Conservation (phyloP, 1,140 invertebrate species). For the Drosophila melanica region DNA sequence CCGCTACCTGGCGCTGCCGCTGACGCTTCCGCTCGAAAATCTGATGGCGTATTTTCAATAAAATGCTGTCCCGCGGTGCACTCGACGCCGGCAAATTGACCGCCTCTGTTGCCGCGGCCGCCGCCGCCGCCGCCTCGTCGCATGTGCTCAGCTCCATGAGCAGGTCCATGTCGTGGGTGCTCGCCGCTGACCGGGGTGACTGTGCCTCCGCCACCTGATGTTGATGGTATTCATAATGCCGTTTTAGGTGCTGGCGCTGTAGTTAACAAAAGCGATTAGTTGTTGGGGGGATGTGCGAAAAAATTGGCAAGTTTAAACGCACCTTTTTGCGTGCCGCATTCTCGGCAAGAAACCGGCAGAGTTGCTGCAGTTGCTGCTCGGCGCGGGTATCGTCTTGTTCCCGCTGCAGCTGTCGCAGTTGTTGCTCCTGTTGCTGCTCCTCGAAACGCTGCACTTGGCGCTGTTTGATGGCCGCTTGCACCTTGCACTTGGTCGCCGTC, state of each 20-base stretch:
- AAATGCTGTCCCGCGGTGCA: constrained; percentile 67
- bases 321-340: constrained; percentile 72
- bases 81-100: background rate
- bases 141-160: constrained; percentile 58
- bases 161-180: constrained; percentile 57
- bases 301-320: background rate
- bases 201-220: background rate
- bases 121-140: background rate
- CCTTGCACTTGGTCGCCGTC: constrained; percentile 60
- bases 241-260: constrained; percentile 53
- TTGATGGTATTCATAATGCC: constrained; percentile 27
- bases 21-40: constrained; percentile 78
- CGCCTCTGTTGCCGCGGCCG: background rate
- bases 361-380: constrained; percentile 69
- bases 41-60: constrained; percentile 75
- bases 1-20: constrained; percentile 61
- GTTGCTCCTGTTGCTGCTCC: constrained; percentile 22
- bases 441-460: constrained; percentile 51
- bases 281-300: background rate
- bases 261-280: constrained; percentile 1
- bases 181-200: constrained; percentile 8
- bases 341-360: constrained; percentile 74
- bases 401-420: background rate
- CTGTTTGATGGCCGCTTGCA: constrained; percentile 67
- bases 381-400: constrained; percentile 18